These are phyloP conservation scores for Mormyrops attenuatus DNA, from an alignment of 2,797 vertebrate genomes.

Conservation along the genomic window DNA sequence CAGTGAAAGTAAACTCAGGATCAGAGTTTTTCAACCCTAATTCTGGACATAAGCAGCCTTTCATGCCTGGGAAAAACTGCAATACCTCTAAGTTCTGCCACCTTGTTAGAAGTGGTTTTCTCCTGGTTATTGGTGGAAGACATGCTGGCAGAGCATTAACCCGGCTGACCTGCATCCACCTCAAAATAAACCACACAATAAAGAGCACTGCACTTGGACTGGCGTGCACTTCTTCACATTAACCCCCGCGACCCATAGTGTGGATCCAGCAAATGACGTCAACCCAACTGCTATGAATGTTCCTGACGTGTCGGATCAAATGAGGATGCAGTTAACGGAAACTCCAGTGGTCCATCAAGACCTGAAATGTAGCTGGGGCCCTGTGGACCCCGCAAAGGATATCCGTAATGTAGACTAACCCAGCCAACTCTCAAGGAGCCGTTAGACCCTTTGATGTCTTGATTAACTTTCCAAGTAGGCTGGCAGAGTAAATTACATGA, in stretches of 20 bases:
- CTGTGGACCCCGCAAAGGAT: neutral
- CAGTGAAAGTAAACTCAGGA: neutral
- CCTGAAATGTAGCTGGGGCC: neutral
- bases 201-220: neutral
- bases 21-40: neutral
- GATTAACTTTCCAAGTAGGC: conserved; percentile 1
- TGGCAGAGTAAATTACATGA: neutral
- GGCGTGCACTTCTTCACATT: neutral
- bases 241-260: neutral
- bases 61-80: neutral
- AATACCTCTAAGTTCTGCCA: neutral
- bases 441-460: neutral
- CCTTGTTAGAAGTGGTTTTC: conserved; percentile 1
- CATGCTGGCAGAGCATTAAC: conserved; percentile 1
- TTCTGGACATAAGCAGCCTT: neutral
- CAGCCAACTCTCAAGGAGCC: neutral
- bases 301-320: neutral
- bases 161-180: neutral
- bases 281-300: neutral
- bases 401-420: neutral
- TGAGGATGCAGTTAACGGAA: neutral
- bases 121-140: conserved; percentile 7
- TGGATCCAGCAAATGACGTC: neutral
- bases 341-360: neutral
- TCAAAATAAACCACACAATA: conserved; percentile 1